Conservation (phyloP, 2,797 vertebrate species). For the Etheostoma nigrum region DNA sequence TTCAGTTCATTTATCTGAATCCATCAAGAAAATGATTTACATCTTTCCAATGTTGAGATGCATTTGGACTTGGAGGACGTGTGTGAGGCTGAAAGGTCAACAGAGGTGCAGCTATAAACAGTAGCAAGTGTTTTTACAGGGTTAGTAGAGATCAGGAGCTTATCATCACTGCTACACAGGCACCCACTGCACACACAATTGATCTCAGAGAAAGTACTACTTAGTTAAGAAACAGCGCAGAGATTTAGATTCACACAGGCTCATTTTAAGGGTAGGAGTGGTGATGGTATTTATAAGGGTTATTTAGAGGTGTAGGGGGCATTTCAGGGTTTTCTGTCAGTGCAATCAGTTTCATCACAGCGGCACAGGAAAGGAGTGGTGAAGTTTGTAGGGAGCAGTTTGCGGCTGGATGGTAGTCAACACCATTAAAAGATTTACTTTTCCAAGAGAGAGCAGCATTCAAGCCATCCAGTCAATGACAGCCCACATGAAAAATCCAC, state of each 20-base stretch:
- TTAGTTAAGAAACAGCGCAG: slow-evolving; percentile 13
- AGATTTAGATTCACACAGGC: slow-evolving; percentile 29
- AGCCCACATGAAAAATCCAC: slow-evolving; percentile 53
- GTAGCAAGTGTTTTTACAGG: slow-evolving; percentile 37
- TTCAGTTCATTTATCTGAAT: slow-evolving; percentile 17
- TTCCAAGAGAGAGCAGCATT: slow-evolving; percentile 40
- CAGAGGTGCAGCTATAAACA: slow-evolving; percentile 29
- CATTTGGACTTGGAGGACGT: slow-evolving; percentile 1
- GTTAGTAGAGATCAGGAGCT: slow-evolving; percentile 29
- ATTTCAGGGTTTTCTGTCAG: slow-evolving; percentile 63
- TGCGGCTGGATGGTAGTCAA: slow-evolving; percentile 65
- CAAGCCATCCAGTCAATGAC: slow-evolving; percentile 37
- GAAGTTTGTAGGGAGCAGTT: slow-evolving; percentile 60
- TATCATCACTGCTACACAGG: slow-evolving; percentile 20
- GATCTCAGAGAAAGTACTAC: slow-evolving; percentile 19
- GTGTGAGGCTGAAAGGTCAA: slow-evolving; percentile 16
- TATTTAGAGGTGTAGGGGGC: slow-evolving; percentile 63
- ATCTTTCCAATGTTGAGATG: slow-evolving; percentile 19
- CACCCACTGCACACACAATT: not conserved
- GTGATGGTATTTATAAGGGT: slow-evolving; percentile 44
- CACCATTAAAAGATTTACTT: slow-evolving; percentile 62
- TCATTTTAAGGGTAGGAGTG: slow-evolving; percentile 22
- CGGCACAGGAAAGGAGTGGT: slow-evolving; percentile 26
- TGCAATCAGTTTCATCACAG: slow-evolving; percentile 44
- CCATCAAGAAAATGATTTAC: slow-evolving; percentile 1